These are phyloP conservation scores for Cherax destructor DNA, from an alignment of 1,140 invertebrate species.

Conservation along the genomic window DNA sequence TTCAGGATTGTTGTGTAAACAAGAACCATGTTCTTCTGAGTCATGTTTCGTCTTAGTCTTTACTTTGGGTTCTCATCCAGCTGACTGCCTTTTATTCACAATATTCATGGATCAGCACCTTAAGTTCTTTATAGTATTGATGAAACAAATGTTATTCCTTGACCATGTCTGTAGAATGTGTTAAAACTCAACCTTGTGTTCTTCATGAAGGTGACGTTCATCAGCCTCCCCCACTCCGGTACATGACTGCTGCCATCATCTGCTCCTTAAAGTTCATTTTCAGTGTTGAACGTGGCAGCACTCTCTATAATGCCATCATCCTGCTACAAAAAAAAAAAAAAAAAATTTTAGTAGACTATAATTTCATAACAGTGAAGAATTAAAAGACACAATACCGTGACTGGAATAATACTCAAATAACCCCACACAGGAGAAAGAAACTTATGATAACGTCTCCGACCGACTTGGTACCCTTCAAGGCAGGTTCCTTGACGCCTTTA, in stretches of 20 bases:
- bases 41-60: too few relatives aligned
- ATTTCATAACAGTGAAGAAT: not conserved
- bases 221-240: too few relatives aligned
- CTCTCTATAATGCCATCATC: slow-evolving; percentile 28
- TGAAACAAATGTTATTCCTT: not conserved
- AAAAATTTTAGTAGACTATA: not conserved
- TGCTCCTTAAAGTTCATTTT: slow-evolving; percentile 27
- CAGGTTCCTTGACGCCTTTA: too few relatives aligned
- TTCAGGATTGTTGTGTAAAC: too few relatives aligned
- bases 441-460: too few relatives aligned
- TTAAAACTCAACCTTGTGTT: not conserved
- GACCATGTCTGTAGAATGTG: not conserved
- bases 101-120: not conserved
- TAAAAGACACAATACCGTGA: too few relatives aligned
- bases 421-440: too few relatives aligned
- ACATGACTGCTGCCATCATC: not conserved
- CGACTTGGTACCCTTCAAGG: too few relatives aligned
- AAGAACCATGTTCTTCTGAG: too few relatives aligned
- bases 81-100: too few relatives aligned
- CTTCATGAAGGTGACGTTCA: not conserved
- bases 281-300: not conserved
- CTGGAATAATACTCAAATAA: too few relatives aligned
- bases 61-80: too few relatives aligned
- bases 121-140: not conserved
- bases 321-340: not conserved